Conservation (phyloP, 2,888 invertebrate species). For the Melanchra persicariae region DNA sequence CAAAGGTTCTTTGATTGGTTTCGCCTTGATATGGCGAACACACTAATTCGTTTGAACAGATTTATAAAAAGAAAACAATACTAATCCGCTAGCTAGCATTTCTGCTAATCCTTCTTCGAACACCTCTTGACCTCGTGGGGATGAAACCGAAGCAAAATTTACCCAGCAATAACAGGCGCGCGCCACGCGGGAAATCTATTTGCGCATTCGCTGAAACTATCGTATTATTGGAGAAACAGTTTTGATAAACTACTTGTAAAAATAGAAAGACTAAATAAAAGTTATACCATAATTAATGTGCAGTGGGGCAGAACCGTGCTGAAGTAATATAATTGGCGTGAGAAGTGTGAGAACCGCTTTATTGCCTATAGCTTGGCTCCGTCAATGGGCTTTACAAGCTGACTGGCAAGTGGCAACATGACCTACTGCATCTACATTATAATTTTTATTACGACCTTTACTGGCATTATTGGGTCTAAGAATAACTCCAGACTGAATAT, state of each 20-base stretch:
- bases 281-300: conserved; percentile 37
- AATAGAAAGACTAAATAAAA: conserved; percentile 5
- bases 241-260: background rate
- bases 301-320: conserved; percentile 9
- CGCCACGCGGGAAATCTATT: conserved; percentile 17
- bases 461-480: conserved; percentile 5
- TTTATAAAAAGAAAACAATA: background rate
- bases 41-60: background rate
- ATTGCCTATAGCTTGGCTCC: conserved; percentile 2
- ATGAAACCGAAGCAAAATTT: conserved; percentile 13
- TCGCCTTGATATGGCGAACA: background rate
- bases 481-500: conserved; percentile 23
- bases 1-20: background rate
- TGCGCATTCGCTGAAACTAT: conserved; percentile 6
- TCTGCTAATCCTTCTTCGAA: conserved; percentile 1
- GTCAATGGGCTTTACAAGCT: conserved; percentile 5
- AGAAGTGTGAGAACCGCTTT: conserved; percentile 42
- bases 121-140: background rate
- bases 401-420: background rate
- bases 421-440: conserved; percentile 13
- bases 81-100: background rate
- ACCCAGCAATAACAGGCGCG: conserved; percentile 1
- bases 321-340: conserved; percentile 46
- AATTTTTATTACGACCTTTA: conserved; percentile 13
- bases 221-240: conserved; percentile 8